Evolutionary conservation across 2,888 invertebrate species (phyloP).

Genomic region (Heliconius hortense): DNA sequence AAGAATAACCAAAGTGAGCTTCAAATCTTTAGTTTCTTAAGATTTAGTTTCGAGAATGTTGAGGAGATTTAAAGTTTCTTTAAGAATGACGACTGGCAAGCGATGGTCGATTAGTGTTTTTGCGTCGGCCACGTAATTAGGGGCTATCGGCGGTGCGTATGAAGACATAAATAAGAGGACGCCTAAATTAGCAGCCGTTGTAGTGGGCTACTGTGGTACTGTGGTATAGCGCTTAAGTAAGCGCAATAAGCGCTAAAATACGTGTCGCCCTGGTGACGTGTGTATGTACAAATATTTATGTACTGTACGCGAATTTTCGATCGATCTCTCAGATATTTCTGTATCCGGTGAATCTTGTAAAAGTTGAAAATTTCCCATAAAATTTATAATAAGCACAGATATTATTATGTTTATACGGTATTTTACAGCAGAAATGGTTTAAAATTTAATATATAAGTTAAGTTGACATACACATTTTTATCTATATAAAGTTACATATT

Average conservation of each 20-base stretch:
- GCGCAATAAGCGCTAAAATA: slow-evolving; percentile 20
- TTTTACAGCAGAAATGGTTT: background rate
- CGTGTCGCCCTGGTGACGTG: background rate
- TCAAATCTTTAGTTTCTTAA: background rate
- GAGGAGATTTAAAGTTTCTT: slow-evolving; percentile 4
- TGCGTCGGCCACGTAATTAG: slow-evolving; percentile 76
- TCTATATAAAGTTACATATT: too few species aligned
- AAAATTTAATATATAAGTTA: too few species aligned
- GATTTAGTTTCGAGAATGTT: background rate
- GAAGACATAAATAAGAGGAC: slow-evolving; percentile 80
- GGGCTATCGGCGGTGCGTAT: slow-evolving; percentile 79
- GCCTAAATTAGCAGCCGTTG: slow-evolving; percentile 63
- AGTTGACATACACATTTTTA: too few species aligned
- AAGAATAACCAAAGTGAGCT: background rate
- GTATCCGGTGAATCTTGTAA: slow-evolving; percentile 43
- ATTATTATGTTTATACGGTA: background rate
- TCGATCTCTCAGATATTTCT: slow-evolving; percentile 58
- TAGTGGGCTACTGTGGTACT: slow-evolving; percentile 19
- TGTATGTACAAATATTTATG: slow-evolving; percentile 2
- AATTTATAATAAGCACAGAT: slow-evolving; percentile 35
- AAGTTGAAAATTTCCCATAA: slow-evolving; percentile 49
- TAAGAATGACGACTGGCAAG: slow-evolving; percentile 45
- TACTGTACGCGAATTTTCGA: slow-evolving; percentile 61
- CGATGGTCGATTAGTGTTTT: slow-evolving; percentile 80
- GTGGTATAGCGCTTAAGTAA: slow-evolving; percentile 27